Conservation (phyloP, 1,140 invertebrate genomes). For the Drosophila melanica region DNA sequence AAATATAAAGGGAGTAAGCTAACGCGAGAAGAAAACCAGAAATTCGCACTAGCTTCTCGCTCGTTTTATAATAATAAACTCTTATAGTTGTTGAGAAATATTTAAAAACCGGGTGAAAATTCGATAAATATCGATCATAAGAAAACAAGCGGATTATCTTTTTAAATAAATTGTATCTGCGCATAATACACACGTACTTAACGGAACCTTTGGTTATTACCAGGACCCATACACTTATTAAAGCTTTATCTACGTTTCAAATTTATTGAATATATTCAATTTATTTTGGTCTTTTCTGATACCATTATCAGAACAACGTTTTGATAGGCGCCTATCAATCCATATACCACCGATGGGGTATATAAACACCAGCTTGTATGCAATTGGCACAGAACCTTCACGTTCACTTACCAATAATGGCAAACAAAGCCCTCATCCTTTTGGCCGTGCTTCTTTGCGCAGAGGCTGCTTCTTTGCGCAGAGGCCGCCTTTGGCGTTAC, state of each 20-base stretch:
- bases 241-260: not conserved
- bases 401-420: slow-evolving; percentile 18
- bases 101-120: no score
- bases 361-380: not conserved
- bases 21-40: no score
- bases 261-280: slow-evolving; percentile 4
- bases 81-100: no score
- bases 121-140: no score
- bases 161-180: no score
- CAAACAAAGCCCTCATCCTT: slow-evolving; percentile 30
- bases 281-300: slow-evolving; percentile 1
- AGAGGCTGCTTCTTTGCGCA: slow-evolving; percentile 51
- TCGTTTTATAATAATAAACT: no score
- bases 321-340: not conserved
- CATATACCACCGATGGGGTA: not conserved
- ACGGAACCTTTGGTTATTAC: not conserved
- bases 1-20: no score
- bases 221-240: slow-evolving; percentile 5
- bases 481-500: slow-evolving; percentile 50
- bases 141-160: no score
- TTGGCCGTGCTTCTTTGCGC: no score
- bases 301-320: not conserved
- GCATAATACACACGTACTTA: no score
- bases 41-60: no score
- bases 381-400: not conserved